phyloP scores from a whole-genome alignment of 37 sponge, comb jelly and placozoan species.

The Cliona cf. orientalis region DNA sequence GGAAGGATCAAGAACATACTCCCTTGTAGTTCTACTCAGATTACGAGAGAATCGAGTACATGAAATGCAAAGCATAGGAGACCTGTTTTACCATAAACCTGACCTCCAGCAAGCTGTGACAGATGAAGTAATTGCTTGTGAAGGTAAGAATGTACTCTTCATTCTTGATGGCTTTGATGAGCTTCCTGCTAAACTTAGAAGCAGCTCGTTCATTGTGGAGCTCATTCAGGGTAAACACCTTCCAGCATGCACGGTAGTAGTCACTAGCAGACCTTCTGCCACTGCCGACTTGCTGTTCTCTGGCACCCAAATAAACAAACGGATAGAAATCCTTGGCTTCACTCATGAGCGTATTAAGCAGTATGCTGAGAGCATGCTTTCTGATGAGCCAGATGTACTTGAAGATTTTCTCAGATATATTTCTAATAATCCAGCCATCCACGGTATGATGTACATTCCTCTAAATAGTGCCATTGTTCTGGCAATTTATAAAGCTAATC shows the following conservation, averaged over 20 bases:
- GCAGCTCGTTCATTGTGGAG: background rate
- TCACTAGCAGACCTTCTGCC: slow-evolving; percentile 37
- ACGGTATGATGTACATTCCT: slow-evolving; percentile 57
- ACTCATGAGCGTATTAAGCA: slow-evolving; percentile 7
- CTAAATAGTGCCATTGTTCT: slow-evolving; percentile 43
- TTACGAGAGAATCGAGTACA: slow-evolving; percentile 37
- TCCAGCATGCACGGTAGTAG: slow-evolving; percentile 9
- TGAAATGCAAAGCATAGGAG: background rate
- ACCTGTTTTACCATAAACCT: background rate
- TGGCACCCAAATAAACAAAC: slow-evolving; percentile 9
- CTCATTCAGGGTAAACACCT: slow-evolving; percentile 3
- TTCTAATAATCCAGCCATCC: slow-evolving; percentile 32
- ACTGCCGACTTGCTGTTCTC: background rate
- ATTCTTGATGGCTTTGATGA: slow-evolving; percentile 58
- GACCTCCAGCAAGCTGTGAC: background rate
- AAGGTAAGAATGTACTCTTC: slow-evolving; percentile 27
- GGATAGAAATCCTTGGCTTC: slow-evolving; percentile 46
- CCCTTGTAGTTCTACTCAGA: slow-evolving; percentile 16
- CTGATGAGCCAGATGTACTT: background rate
- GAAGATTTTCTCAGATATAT: slow-evolving; percentile 26
- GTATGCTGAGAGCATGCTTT: slow-evolving; percentile 19
- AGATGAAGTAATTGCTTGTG: slow-evolving; percentile 1
- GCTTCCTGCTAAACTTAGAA: slow-evolving; percentile 27
- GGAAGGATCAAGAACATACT: background rate
- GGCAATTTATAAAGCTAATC: slow-evolving; percentile 10